Percentiles rank a stretch among this genome's conserved stretches.
These are phyloP conservation scores for Mirounga angustirostris DNA, from an alignment of 2,113 vertebrate species.

Conservation along the genomic window DNA sequence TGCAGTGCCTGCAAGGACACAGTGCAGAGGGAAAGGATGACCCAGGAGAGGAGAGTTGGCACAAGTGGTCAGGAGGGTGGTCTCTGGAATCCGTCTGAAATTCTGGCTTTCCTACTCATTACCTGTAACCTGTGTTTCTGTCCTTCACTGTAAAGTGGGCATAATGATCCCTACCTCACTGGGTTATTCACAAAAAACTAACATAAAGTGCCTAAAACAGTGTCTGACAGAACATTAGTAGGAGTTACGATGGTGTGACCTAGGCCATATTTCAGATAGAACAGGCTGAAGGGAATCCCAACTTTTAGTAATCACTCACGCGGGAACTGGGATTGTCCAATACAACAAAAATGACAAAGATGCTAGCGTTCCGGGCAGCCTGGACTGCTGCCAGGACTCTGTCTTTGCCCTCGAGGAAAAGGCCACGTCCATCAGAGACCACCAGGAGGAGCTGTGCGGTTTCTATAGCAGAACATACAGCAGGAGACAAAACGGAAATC, in stretches of 20 bases:
- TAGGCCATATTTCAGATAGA: neutral
- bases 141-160: neutral
- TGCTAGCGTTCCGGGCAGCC: slow-evolving; percentile 91
- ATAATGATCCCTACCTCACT: neutral
- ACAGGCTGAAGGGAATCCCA: neutral
- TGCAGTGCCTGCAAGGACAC: neutral
- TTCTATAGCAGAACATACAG: slow-evolving; percentile 86
- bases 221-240: neutral
- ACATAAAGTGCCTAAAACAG: neutral
- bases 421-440: slow-evolving; percentile 96
- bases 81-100: neutral
- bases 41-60: neutral
- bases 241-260: neutral
- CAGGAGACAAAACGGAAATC: neutral
- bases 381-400: slow-evolving; percentile 93
- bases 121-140: neutral
- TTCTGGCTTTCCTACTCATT: neutral
- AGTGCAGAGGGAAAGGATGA: neutral
- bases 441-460: slow-evolving; percentile 95
- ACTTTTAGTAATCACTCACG: slow-evolving; percentile 87
- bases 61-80: neutral
- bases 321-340: slow-evolving; percentile 97
- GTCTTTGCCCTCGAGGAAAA: slow-evolving; percentile 98
- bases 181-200: neutral
- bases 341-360: slow-evolving; percentile 98